These are phyloP conservation scores for Cyanoderma ruficeps DNA, from an alignment of 2,113 vertebrate species.

Conservation along the genomic window DNA sequence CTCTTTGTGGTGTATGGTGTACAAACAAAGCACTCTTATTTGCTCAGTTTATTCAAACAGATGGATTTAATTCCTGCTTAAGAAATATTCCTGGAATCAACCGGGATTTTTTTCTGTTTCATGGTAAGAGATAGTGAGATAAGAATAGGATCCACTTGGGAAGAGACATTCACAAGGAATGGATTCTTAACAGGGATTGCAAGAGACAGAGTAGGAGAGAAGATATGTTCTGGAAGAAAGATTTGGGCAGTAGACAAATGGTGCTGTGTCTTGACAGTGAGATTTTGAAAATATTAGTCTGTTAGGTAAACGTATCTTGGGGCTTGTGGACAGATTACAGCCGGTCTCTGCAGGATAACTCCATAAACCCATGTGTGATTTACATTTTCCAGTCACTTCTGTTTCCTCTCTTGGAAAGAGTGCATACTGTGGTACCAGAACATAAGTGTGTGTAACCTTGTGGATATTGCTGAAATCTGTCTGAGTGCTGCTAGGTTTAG, in stretches of 20 bases:
- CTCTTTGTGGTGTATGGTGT: background rate
- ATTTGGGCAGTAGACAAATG: background rate
- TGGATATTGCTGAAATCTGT: background rate
- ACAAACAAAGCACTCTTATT: background rate
- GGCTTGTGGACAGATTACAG: background rate
- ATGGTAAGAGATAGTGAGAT: background rate
- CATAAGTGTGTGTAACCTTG: background rate
- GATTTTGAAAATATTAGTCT: background rate
- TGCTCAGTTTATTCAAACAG: background rate
- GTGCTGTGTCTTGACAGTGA: background rate
- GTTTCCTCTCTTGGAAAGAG: background rate
- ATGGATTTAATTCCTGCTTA: background rate
- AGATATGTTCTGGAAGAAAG: background rate
- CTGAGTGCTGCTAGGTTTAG: background rate
- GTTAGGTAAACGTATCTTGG: background rate
- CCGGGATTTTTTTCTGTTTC: background rate
- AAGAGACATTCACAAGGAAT: background rate
- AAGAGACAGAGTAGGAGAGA: background rate
- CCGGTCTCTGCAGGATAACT: background rate
- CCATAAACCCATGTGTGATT: background rate
- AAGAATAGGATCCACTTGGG: background rate
- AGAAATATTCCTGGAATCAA: background rate
- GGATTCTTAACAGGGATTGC: rapidly evolving
- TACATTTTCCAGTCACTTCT: background rate
- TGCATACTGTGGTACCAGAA: background rate